phyloP scores from a whole-genome alignment of 92 coral and sea anemone species.

The Phenganax subtilis region DNA sequence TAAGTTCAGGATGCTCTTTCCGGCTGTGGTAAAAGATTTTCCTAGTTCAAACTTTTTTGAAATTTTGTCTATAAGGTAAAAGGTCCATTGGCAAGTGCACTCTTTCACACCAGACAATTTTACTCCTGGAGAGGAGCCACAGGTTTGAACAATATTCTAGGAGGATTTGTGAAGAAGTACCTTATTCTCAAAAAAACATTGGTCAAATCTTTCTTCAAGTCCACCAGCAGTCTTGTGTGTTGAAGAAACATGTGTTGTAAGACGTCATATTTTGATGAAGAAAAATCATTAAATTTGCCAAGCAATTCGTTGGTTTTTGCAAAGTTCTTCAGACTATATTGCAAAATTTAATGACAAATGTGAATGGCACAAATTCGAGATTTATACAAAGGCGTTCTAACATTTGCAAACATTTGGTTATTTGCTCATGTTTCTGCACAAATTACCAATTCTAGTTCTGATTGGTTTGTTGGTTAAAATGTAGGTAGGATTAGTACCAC shows the following conservation, averaged over 20 bases:
- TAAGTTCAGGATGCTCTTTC: too few relatives aligned
- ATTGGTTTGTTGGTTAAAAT: too few relatives aligned
- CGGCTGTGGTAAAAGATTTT: too few relatives aligned
- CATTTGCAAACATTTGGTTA: too few relatives aligned
- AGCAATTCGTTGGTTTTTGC: conserved; percentile 78
- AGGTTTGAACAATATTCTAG: neutral
- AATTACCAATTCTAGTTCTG: too few relatives aligned
- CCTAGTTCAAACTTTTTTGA: too few relatives aligned
- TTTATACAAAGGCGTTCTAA: too few relatives aligned
- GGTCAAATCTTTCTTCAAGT: conserved; percentile 87
- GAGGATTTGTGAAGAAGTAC: conserved; percentile 38
- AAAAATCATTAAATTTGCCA: conserved; percentile 73
- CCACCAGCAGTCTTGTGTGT: conserved; percentile 78
- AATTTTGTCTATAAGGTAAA: too few relatives aligned
- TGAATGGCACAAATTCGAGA: too few relatives aligned
- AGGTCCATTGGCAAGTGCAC: neutral
- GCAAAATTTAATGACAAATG: neutral
- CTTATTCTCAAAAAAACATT: conserved; percentile 86
- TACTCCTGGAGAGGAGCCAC: neutral
- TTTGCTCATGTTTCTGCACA: too few relatives aligned
- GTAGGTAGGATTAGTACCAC: too few relatives aligned
- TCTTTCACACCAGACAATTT: neutral
- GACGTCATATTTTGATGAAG: conserved; percentile 61
- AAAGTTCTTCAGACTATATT: conserved; percentile 62
- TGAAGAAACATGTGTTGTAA: conserved; percentile 61